These are phyloP conservation scores for Polydesmus complanatus DNA, from an alignment of 2,888 invertebrate species.

Conservation along the genomic window DNA sequence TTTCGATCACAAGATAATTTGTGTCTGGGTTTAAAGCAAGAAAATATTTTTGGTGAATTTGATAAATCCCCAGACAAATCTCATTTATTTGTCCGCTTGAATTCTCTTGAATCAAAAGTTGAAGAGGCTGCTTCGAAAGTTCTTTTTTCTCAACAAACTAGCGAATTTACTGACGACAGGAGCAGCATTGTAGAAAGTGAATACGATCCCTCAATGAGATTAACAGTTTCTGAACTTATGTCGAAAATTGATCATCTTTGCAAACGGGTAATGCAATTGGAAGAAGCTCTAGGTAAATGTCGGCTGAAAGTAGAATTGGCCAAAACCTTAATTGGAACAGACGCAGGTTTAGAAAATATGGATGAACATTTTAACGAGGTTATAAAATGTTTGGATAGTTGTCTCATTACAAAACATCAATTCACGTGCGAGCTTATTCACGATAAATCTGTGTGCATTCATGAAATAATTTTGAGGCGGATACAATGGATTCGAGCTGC, in stretches of 20 bases:
- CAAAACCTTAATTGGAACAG: background rate
- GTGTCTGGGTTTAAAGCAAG: background rate
- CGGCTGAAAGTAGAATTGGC: slow-evolving; percentile 4
- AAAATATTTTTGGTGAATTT: background rate
- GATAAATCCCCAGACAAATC: background rate
- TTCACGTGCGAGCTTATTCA: background rate
- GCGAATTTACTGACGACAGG: background rate
- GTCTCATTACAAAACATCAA: background rate
- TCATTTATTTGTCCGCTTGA: slow-evolving; percentile 9
- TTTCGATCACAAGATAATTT: background rate
- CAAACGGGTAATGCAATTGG: background rate
- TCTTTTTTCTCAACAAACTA: background rate
- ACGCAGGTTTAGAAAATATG: background rate
- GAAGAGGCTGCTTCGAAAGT: background rate
- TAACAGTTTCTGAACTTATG: slow-evolving; percentile 3
- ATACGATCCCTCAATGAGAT: background rate
- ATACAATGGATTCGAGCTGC: background rate
- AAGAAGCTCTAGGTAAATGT: background rate
- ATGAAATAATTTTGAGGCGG: background rate
- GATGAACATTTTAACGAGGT: background rate
- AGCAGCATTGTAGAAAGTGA: slow-evolving; percentile 2
- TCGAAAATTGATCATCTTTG: background rate
- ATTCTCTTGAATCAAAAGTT: slow-evolving; percentile 3
- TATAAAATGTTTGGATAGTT: background rate
- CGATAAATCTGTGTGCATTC: background rate